Evolutionary conservation across 2,797 vertebrate species (phyloP).

Genomic region (Hozukius guyotensis): DNA sequence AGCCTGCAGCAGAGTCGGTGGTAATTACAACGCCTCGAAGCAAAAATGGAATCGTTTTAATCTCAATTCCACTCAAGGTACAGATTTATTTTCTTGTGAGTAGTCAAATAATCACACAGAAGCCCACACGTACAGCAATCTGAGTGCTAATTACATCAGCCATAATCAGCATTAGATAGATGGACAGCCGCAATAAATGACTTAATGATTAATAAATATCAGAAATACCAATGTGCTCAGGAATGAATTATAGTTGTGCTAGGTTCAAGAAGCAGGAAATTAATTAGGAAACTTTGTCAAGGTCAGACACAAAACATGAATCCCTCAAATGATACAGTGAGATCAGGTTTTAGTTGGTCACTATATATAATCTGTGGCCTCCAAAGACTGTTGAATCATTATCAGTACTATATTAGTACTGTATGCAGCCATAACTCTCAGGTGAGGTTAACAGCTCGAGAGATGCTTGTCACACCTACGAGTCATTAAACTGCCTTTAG

Average conservation of each 20-base stretch:
- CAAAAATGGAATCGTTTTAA: neutral
- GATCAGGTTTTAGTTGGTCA: neutral
- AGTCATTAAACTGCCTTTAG: slow-evolving; percentile 7
- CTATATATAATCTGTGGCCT: neutral
- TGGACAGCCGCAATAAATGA: neutral
- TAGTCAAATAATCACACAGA: slow-evolving; percentile 8
- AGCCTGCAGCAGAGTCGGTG: neutral
- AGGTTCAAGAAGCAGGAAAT: neutral
- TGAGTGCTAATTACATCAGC: slow-evolving; percentile 8
- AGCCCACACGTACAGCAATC: neutral
- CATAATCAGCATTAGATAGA: neutral
- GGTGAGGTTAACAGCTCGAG: neutral
- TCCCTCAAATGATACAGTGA: neutral
- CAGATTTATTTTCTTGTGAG: slow-evolving; percentile 2
- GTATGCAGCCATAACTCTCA: neutral
- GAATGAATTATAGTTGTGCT: neutral
- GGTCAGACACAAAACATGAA: neutral
- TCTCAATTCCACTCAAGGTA: neutral
- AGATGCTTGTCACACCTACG: neutral
- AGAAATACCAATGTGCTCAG: neutral
- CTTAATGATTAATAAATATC: neutral
- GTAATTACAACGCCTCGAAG: neutral
- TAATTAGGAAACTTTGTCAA: neutral
- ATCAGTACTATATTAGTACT: neutral
- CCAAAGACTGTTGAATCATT: neutral